These are phyloP conservation scores for Apogon talboti DNA, from an alignment of 2,797 vertebrate genomes.

Conservation along the genomic window DNA sequence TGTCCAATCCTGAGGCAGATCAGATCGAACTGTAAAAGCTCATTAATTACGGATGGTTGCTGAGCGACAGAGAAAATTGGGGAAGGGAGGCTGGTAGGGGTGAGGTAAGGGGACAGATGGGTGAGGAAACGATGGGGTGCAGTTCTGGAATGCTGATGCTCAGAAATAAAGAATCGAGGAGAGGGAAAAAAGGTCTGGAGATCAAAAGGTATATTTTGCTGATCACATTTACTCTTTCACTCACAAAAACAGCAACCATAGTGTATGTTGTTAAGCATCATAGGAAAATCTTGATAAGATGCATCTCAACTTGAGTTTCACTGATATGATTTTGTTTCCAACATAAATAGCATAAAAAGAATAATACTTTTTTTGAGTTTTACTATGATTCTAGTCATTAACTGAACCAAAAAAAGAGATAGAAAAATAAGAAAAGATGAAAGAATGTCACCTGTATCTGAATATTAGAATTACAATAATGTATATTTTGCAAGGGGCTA, in stretches of 20 bases:
- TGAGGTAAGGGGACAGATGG: conserved; percentile 43
- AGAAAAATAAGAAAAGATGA: too few species aligned
- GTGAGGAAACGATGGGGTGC: conserved; percentile 38
- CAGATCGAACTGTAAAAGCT: conserved; percentile 82
- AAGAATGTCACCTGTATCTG: too few species aligned
- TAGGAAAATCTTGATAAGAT: conserved; percentile 1
- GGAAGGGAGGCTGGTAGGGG: conserved; percentile 32
- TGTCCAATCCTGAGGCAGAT: conserved; percentile 80
- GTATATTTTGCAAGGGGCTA: too few species aligned
- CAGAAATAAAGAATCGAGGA: conserved; percentile 30
- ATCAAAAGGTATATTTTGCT: conserved; percentile 62
- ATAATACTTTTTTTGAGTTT: background rate
- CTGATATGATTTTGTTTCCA: conserved; percentile 6
- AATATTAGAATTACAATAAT: too few species aligned
- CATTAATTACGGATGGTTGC: conserved; percentile 83
- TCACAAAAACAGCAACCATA: conserved; percentile 2
- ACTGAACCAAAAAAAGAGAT: background rate
- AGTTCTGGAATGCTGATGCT: conserved; percentile 39
- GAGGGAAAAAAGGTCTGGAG: conserved; percentile 29
- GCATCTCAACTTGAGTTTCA: conserved; percentile 11
- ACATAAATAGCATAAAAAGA: conserved; percentile 10
- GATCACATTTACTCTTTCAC: conserved; percentile 49
- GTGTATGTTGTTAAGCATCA: background rate
- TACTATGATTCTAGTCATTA: background rate
- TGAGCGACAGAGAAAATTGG: conserved; percentile 58